These are phyloP conservation scores for Epinephelus lanceolatus DNA, from an alignment of 2,113 vertebrate species.

Conservation along the genomic window DNA sequence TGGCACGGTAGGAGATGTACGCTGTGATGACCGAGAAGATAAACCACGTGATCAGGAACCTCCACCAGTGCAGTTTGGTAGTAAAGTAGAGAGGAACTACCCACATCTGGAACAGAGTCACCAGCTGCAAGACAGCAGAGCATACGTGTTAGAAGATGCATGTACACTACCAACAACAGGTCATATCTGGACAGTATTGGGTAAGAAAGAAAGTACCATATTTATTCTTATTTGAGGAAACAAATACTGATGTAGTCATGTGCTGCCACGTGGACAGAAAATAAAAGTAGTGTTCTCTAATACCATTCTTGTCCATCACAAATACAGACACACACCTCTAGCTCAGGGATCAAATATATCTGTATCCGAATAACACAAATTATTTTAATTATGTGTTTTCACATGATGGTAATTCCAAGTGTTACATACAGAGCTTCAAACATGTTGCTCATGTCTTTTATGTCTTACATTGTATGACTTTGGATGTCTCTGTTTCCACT, in stretches of 20 bases:
- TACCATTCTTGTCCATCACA: neutral
- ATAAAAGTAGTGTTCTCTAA: neutral
- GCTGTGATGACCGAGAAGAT: slow-evolving; percentile 96
- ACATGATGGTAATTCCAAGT: neutral
- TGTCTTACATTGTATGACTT: slow-evolving; percentile 97
- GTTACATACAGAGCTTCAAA: neutral
- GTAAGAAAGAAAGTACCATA: neutral
- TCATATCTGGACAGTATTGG: neutral
- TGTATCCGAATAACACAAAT: neutral
- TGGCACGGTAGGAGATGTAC: slow-evolving; percentile 94
- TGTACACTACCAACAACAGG: neutral
- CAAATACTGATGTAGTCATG: neutral
- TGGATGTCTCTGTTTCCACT: slow-evolving; percentile 98
- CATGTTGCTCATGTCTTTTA: neutral
- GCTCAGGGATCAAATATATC: neutral
- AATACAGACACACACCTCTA: neutral
- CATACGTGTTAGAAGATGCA: slow-evolving; percentile 12
- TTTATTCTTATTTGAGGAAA: neutral
- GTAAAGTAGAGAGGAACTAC: slow-evolving; percentile 99
- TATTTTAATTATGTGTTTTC: neutral
- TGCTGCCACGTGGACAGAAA: neutral
- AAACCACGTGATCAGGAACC: slow-evolving; percentile 95
- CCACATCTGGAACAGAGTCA: slow-evolving; percentile 99
- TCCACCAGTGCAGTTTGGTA: slow-evolving; percentile 97
- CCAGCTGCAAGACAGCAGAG: slow-evolving; percentile 87